Evolutionary conservation across 2,888 invertebrate genomes (phyloP).

Genomic region (Selenia dentaria): DNA sequence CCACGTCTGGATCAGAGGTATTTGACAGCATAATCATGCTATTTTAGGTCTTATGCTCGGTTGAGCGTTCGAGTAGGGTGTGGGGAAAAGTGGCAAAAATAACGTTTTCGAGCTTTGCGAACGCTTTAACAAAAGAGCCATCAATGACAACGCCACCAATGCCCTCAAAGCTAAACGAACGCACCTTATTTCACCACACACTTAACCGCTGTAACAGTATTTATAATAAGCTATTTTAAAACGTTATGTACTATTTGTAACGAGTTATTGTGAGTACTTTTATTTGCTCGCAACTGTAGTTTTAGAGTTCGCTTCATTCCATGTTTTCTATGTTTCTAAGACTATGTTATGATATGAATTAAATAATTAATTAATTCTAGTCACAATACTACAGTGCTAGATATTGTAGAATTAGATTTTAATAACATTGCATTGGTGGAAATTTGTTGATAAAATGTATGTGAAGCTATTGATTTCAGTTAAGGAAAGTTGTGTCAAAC

Average conservation of each 20-base stretch:
- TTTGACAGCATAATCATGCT: no score
- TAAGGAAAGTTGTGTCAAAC: no score
- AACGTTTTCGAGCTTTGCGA: no score
- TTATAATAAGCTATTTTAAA: slow-evolving; percentile 11
- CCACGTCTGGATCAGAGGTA: no score
- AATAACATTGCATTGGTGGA: slow-evolving; percentile 10
- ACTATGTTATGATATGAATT: slow-evolving; percentile 18
- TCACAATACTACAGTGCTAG: slow-evolving; percentile 74
- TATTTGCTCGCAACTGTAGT: slow-evolving; percentile 46
- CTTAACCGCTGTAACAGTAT: not conserved
- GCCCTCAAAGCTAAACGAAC: no score
- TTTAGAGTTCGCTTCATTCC: slow-evolving; percentile 45
- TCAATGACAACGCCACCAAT: no score
- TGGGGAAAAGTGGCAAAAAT: no score
- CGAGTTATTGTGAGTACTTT: slow-evolving; percentile 37
- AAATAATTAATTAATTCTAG: slow-evolving; percentile 59
- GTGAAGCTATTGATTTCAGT: no score
- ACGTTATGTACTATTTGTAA: slow-evolving; percentile 14
- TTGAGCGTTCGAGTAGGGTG: no score
- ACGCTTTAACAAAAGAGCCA: no score
- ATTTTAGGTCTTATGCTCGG: no score
- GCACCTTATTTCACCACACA: slow-evolving; percentile 10
- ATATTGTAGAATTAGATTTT: slow-evolving; percentile 26
- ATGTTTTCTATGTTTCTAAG: slow-evolving; percentile 38
- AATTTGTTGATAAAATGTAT: slow-evolving; percentile 18